Percentiles rank a stretch among this genome's conserved stretches.
Conservation (phyloP, 2,797 vertebrate genomes). For the Periophthalmus magnuspinnatus region DNA sequence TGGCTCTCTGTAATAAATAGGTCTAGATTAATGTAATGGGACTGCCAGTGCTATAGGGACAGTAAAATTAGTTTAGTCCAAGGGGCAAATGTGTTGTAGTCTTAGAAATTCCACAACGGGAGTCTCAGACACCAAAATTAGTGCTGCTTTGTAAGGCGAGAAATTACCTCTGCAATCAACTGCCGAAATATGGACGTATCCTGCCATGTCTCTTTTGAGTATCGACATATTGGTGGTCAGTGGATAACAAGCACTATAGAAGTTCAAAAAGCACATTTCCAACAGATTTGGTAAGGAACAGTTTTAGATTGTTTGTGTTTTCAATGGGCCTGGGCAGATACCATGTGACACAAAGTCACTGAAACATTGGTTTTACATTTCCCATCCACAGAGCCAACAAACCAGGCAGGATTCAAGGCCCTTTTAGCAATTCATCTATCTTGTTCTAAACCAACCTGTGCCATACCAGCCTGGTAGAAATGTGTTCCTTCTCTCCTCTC, state of each 20-base stretch:
- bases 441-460: neutral
- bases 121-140: slow-evolving; percentile 17
- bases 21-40: slow-evolving; percentile 20
- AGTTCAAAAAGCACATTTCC: slow-evolving; percentile 10
- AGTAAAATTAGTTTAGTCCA: slow-evolving; percentile 7
- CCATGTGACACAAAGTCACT: neutral
- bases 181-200: slow-evolving; percentile 61
- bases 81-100: slow-evolving; percentile 34
- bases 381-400: neutral
- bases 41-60: slow-evolving; percentile 23
- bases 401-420: neutral
- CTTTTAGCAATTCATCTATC: neutral
- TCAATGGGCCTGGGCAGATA: no score
- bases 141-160: slow-evolving; percentile 15
- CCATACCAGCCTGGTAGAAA: neutral
- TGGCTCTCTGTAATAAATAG: slow-evolving; percentile 32
- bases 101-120: slow-evolving; percentile 36
- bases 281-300: neutral
- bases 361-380: neutral
- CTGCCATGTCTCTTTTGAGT: slow-evolving; percentile 48
- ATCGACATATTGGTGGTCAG: slow-evolving; percentile 22
- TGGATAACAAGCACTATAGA: slow-evolving; percentile 29
- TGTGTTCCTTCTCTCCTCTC: neutral
- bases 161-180: slow-evolving; percentile 59
- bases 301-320: neutral